These are phyloP conservation scores for Eupristina koningsbergeri DNA, from an alignment of 1,140 invertebrate genomes.

Conservation along the genomic window DNA sequence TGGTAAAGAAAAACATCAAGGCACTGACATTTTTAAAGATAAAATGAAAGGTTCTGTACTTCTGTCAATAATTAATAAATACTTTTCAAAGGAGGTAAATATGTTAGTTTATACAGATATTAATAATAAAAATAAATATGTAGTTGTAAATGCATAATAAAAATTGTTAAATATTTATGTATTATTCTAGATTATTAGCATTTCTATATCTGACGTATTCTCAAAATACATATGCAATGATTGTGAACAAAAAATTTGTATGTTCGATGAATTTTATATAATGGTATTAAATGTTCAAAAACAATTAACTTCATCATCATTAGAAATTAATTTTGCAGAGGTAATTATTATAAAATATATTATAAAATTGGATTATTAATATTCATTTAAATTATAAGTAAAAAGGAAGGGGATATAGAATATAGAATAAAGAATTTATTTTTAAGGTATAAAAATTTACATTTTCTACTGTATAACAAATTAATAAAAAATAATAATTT, in stretches of 20 bases:
- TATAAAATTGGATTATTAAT: neutral
- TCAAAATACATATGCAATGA: constrained; percentile 68
- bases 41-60: constrained; percentile 66
- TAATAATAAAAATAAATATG: neutral
- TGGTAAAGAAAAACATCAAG: constrained; percentile 66
- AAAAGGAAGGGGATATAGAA: no score
- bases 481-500: no score
- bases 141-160: neutral
- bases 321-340: constrained; percentile 68
- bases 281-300: constrained; percentile 70
- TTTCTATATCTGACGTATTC: constrained; percentile 62
- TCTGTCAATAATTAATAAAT: constrained; percentile 68
- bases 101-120: neutral
- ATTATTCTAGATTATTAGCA: constrained; percentile 64
- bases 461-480: no score
- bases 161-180: neutral
- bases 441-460: no score
- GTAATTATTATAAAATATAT: constrained; percentile 51
- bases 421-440: no score
- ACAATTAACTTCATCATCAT: constrained; percentile 62
- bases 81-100: constrained; percentile 67
- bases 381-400: no score
- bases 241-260: constrained; percentile 67
- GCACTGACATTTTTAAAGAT: constrained; percentile 66
- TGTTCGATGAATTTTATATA: constrained; percentile 67